Conservation (phyloP, 2,113 vertebrate species). For the Nothocercus nigrocapillus region DNA sequence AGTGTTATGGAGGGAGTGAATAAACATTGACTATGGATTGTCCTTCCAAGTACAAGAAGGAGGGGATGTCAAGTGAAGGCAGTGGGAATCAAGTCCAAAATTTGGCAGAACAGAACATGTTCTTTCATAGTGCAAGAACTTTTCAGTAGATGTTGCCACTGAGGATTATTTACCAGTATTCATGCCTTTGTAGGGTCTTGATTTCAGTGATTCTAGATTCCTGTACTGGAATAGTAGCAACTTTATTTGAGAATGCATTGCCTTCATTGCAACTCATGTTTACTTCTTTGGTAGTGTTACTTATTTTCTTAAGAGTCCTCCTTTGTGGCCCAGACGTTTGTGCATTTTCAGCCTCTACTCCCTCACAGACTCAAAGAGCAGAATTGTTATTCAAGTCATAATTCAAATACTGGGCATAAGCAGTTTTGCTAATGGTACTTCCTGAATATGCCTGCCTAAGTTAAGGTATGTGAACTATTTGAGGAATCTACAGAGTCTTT, state of each 20-base stretch:
- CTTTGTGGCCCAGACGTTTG: background rate
- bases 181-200: background rate
- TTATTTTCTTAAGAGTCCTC: background rate
- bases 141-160: background rate
- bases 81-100: background rate
- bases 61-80: background rate
- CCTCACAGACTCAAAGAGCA: background rate
- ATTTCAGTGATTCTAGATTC: background rate
- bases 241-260: background rate
- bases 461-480: background rate
- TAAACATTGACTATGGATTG: background rate
- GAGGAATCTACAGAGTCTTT: background rate
- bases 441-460: background rate
- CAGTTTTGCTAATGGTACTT: background rate
- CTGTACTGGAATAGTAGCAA: background rate
- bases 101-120: background rate
- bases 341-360: background rate
- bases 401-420: background rate
- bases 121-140: background rate
- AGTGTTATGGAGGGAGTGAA: background rate
- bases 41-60: background rate
- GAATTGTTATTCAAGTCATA: background rate
- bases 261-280: background rate
- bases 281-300: background rate
- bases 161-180: background rate